phyloP scores from a whole-genome alignment of 2,113 vertebrate species.

The Istiophorus platypterus region DNA sequence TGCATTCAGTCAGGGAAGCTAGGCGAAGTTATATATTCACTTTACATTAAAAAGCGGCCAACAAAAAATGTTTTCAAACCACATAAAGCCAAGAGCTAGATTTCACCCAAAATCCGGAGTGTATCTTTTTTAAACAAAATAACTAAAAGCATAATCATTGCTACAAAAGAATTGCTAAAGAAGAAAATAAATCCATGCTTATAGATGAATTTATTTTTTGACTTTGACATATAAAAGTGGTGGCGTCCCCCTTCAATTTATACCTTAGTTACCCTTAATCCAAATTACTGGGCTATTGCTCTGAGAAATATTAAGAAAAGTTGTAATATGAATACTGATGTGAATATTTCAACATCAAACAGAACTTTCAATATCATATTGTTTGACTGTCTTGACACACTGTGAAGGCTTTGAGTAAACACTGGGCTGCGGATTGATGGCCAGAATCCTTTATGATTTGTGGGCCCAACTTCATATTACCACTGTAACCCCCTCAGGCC shows the following conservation, averaged over 20 bases:
- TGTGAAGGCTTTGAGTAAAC: conserved; percentile 52
- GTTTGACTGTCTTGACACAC: conserved; percentile 3
- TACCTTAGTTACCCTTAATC: no score
- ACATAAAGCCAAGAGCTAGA: no score
- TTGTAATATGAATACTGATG: not conserved
- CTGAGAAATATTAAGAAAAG: not conserved
- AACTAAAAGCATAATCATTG: not conserved
- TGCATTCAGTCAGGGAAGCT: no score
- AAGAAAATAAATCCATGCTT: no score
- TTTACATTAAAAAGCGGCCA: no score
- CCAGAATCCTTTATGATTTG: conserved; percentile 52
- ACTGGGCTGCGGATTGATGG: conserved; percentile 48
- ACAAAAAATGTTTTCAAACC: no score
- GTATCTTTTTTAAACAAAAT: not conserved
- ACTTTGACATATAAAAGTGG: no score
- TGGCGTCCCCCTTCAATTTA: no score
- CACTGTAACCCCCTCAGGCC: conserved; percentile 25
- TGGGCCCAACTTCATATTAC: conserved; percentile 49
- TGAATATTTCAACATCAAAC: not conserved
- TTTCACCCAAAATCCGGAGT: no score
- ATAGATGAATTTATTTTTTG: no score
- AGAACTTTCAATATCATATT: not conserved
- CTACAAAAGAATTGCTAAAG: not conserved
- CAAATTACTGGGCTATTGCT: no score
- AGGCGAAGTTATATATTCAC: no score